Percentiles rank a stretch among this genome's conserved stretches.
phyloP scores from a whole-genome alignment of 2,888 invertebrate genomes.

The Didymodactylos carnosus region DNA sequence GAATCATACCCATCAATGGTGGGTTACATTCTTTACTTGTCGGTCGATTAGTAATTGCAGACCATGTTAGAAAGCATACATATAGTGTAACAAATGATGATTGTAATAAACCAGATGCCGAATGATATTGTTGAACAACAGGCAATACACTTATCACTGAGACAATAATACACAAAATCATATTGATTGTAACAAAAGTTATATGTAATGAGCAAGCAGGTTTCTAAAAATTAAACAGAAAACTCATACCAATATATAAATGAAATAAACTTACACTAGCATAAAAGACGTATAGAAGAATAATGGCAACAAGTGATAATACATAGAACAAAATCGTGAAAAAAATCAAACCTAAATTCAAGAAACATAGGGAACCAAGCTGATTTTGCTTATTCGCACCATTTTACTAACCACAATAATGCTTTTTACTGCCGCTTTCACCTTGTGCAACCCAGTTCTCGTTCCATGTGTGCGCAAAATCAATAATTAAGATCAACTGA shows the following conservation, averaged over 20 bases:
- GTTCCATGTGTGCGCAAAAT: constrained; percentile 87
- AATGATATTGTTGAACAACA: constrained; percentile 55
- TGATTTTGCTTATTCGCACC: no score
- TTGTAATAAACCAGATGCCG: constrained; percentile 43
- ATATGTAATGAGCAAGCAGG: constrained; percentile 50
- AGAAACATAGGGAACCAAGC: no score
- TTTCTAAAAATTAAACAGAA: no score
- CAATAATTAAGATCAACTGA: constrained; percentile 81
- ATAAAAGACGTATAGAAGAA: constrained; percentile 68
- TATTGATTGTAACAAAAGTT: constrained; percentile 85
- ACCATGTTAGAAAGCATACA: constrained; percentile 89
- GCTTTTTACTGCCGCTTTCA: constrained; percentile 7
- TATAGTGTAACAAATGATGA: constrained; percentile 83
- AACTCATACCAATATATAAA: no score
- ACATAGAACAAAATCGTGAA: constrained; percentile 63
- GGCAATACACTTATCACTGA: constrained; percentile 73
- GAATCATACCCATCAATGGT: not conserved
- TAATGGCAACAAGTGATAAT: constrained; percentile 55
- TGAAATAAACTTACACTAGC: constrained; percentile 50
- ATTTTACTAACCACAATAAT: constrained; percentile 43
- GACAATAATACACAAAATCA: constrained; percentile 63
- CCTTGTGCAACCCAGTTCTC: constrained; percentile 74
- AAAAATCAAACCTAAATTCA: constrained; percentile 53
- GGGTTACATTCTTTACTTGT: constrained; percentile 14
- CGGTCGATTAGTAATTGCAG: constrained; percentile 69